Base-by-base conservation (phyloP, 2,113 vertebrate genomes). In the Rhynchomys soricoides region DNA sequence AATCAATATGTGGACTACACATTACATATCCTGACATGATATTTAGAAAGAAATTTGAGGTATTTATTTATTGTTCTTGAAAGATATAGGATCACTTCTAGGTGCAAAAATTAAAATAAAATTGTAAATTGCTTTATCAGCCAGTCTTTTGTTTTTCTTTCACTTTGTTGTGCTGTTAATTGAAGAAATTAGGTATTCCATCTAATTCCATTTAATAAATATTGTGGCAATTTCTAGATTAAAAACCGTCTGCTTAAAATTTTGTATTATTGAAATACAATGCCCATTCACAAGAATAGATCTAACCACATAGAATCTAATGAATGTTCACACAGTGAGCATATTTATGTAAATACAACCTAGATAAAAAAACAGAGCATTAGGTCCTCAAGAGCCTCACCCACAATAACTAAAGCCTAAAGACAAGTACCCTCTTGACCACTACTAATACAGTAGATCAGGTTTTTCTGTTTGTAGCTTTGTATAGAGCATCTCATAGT, bases 221-320 rank as follows among this genome's bases (percentile, higher is more conserved):
- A 88, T 74, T 74, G 70, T 29, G 31, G 40, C 13, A 83, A 7
- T 29, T 64, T 91, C 79, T 96, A 66, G 3, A 48, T 75, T 57
- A 59, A 85, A 85, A 86, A 55, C 45, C 83, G 22, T 71, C 19
- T 55, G 40, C 66, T 94, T 97, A 78, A 92, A 94, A 91, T 55
- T 34, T 6, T 0, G 22, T 66, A 86, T 86, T 34, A 48, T 45
- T 86, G 17, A 66, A 66, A 3, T 62, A 43, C 17, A 62, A 17
- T 62, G 12, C 12, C n/a, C n/a, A 43, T 26, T 83, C 24, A 62
- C 24, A 59, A 62, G 57, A 40, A 40, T 16, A 83, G 24, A 83
- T 7, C 22, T 83, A 83, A 83, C 12, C 7, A 43, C 50, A 55
- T 13, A n/a, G 31, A 22, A 22, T 48, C 37, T 57, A 55, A 57